A percentile compares a stretch with the other conserved stretches of the same genome.
Conservation (phyloP, 2,113 vertebrate genomes). For the Equus quagga region DNA sequence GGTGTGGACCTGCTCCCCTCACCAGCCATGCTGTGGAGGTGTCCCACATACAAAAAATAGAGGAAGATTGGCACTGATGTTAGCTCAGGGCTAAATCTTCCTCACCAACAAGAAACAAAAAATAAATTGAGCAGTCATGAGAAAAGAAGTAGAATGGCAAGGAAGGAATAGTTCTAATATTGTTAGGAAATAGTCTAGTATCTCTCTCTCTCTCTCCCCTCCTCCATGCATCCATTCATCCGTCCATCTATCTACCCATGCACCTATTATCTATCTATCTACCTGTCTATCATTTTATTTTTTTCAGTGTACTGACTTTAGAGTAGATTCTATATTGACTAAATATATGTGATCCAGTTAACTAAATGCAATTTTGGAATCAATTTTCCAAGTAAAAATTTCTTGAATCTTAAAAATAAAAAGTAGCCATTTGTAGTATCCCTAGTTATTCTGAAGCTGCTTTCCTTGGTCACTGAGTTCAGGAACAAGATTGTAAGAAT, state of each 20-base stretch:
- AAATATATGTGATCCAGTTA: not conserved
- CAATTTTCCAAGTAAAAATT: not conserved
- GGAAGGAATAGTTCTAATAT: not conserved
- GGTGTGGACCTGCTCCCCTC: too few species aligned
- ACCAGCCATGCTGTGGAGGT: too few species aligned
- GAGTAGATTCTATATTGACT: not conserved
- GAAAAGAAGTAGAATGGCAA: not conserved
- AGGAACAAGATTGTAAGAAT: constrained; percentile 68
- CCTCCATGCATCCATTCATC: not conserved
- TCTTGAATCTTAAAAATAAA: constrained; percentile 12
- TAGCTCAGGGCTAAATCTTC: too few species aligned
- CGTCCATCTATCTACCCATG: not conserved
- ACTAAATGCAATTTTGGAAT: constrained; percentile 9
- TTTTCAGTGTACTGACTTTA: not conserved
- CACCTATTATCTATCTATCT: not conserved
- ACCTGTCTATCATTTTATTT: not conserved
- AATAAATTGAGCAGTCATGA: not conserved
- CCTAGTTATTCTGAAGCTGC: not conserved
- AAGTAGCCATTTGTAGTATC: not conserved
- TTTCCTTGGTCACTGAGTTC: constrained; percentile 50
- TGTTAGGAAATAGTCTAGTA: not conserved
- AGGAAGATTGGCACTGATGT: too few species aligned
- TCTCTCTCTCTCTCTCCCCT: not conserved
- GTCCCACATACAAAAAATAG: too few species aligned
- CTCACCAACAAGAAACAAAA: too few species aligned